Evolutionary conservation across 2,888 invertebrate species (phyloP).

Genomic region (Agrypnus murinus): DNA sequence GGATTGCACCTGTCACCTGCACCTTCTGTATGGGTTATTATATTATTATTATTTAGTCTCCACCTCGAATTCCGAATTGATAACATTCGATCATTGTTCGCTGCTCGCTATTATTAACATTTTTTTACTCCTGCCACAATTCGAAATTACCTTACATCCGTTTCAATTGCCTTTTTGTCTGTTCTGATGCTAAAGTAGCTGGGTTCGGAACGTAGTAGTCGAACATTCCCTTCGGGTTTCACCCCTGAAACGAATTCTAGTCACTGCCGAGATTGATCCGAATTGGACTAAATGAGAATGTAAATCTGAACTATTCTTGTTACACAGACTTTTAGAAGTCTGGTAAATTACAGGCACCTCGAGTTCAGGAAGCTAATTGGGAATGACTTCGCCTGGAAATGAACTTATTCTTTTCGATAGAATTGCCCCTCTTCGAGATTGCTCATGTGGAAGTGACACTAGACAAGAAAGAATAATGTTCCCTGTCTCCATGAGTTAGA

Average conservation of each 20-base stretch:
- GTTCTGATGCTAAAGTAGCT: not conserved
- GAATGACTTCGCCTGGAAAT: conserved; percentile 47
- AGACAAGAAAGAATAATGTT: conserved; percentile 35
- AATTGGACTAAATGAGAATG: conserved; percentile 38
- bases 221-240: conserved; percentile 10
- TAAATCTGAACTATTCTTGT: conserved; percentile 40
- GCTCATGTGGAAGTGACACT: conserved; percentile 37
- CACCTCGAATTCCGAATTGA: not conserved
- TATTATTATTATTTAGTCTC: not conserved
- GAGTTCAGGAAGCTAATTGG: conserved; percentile 51
- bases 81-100: conserved; percentile 5
- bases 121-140: not conserved
- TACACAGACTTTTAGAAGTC: conserved; percentile 31
- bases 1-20: conserved; percentile 55
- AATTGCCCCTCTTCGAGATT: conserved; percentile 36
- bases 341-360: conserved; percentile 49
- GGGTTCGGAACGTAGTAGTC: not conserved
- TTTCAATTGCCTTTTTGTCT: not conserved
- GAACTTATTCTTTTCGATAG: conserved; percentile 48
- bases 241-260: conserved; percentile 24
- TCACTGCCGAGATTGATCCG: conserved; percentile 36
- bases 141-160: not conserved
- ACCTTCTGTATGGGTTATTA: conserved; percentile 40
- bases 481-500: conserved; percentile 7
- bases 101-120: conserved; percentile 10